Percentiles rank a stretch among this genome's conserved stretches.
Conservation (phyloP, 2,888 invertebrate species). For the Epirrhoe tristata region DNA sequence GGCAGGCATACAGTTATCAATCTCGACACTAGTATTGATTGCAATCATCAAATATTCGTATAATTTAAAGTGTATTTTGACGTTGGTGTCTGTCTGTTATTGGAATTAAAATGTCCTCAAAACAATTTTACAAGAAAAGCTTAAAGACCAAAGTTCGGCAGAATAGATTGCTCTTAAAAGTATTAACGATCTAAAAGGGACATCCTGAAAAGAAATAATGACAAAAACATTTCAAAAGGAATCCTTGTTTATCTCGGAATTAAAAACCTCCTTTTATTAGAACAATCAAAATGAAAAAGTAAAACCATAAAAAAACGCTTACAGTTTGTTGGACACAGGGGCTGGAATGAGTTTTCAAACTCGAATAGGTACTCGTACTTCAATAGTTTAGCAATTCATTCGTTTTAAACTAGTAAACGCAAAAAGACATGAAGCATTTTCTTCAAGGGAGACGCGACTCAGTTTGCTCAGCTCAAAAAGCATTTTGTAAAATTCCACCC, state of each 20-base stretch:
- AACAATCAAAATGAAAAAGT: slow-evolving; percentile 19
- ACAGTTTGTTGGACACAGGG: slow-evolving; percentile 16
- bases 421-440: no score
- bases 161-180: neutral
- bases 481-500: no score
- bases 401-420: no score
- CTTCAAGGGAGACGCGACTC: no score
- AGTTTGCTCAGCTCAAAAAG: no score
- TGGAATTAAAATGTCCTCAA: neutral
- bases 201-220: slow-evolving; percentile 10
- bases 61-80: no score
- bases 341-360: slow-evolving; percentile 27
- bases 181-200: slow-evolving; percentile 4
- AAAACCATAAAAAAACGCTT: slow-evolving; percentile 27
- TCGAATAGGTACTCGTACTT: slow-evolving; percentile 5
- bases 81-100: no score
- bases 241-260: slow-evolving; percentile 21
- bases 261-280: slow-evolving; percentile 22
- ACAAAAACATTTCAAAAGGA: slow-evolving; percentile 13
- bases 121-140: neutral
- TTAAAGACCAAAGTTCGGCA: neutral
- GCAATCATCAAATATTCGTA: no score
- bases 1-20: no score
- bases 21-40: no score
- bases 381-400: slow-evolving; percentile 27